Evolutionary conservation across 2,113 vertebrate genomes (phyloP).

Genomic region (Brachyhypopomus gauderio): DNA sequence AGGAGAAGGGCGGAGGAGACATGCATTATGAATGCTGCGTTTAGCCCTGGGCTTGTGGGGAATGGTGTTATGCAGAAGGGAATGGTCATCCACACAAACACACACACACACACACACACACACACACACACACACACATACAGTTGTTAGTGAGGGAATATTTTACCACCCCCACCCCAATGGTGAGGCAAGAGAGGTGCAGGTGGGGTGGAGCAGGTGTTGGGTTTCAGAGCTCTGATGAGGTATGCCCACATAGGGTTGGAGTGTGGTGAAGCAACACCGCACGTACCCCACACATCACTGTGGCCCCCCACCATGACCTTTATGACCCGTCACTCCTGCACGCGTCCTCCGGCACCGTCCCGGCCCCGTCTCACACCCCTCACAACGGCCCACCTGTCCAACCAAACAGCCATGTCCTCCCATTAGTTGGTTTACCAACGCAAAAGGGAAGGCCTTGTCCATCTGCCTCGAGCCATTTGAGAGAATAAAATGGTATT

Average conservation of each 20-base stretch:
- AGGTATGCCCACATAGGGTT: no score
- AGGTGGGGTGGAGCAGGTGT: no score
- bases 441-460: background rate
- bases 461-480: background rate
- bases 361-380: no score
- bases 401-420: no score
- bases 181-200: no score
- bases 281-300: no score
- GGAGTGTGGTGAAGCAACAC: no score
- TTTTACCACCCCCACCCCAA: no score
- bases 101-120: constrained; percentile 1
- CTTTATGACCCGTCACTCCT: background rate
- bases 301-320: background rate
- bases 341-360: no score
- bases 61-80: background rate
- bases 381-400: no score
- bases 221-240: no score
- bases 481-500: background rate
- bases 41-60: background rate
- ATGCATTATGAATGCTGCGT: constrained; percentile 42
- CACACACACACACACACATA: background rate
- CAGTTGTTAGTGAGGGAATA: background rate
- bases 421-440: no score
- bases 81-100: background rate
- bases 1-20: constrained; percentile 34